phyloP scores from a whole-genome alignment of 2,797 vertebrate species.

The Morus bassanus region DNA sequence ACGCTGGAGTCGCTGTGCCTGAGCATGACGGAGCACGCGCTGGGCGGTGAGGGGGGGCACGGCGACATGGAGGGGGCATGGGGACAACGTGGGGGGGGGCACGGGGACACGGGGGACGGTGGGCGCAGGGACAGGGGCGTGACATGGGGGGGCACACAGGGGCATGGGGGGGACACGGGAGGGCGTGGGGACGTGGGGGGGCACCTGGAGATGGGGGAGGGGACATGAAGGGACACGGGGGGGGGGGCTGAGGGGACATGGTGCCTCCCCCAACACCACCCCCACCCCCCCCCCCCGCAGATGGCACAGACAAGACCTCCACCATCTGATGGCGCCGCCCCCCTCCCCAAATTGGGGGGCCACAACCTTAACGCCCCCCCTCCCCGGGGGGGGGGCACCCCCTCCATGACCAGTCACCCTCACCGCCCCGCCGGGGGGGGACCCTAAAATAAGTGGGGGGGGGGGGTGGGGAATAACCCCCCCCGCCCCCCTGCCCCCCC shows the following conservation, averaged over 20 bases:
- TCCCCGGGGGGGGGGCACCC: neutral
- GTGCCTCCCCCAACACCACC: too few relatives aligned
- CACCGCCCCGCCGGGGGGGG: neutral
- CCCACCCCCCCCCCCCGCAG: slow-evolving; percentile 71
- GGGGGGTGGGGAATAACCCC: too few relatives aligned
- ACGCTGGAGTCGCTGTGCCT: slow-evolving; percentile 97
- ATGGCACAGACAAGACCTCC: slow-evolving; percentile 94
- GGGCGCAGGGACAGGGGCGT: too few relatives aligned
- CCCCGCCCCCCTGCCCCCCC: neutral
- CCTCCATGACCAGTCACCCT: slow-evolving; percentile 8
- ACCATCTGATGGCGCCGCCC: slow-evolving; percentile 85
- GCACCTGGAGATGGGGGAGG: too few relatives aligned
- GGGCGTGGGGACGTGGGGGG: too few relatives aligned
- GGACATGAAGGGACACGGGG: too few relatives aligned
- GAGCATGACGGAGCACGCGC: slow-evolving; percentile 98
- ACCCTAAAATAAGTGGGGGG: neutral
- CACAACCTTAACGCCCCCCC: neutral
- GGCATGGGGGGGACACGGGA: too few relatives aligned
- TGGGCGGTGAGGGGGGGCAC: slow-evolving; percentile 86
- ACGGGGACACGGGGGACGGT: neutral
- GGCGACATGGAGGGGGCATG: neutral
- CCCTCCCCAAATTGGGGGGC: neutral
- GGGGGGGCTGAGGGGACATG: too few relatives aligned
- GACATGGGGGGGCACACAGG: too few relatives aligned
- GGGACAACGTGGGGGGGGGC: neutral